A percentile compares a stretch with the other conserved stretches of the same genome.
phyloP scores from a whole-genome alignment of 2,797 vertebrate species.

The Ceyx erithaca region DNA sequence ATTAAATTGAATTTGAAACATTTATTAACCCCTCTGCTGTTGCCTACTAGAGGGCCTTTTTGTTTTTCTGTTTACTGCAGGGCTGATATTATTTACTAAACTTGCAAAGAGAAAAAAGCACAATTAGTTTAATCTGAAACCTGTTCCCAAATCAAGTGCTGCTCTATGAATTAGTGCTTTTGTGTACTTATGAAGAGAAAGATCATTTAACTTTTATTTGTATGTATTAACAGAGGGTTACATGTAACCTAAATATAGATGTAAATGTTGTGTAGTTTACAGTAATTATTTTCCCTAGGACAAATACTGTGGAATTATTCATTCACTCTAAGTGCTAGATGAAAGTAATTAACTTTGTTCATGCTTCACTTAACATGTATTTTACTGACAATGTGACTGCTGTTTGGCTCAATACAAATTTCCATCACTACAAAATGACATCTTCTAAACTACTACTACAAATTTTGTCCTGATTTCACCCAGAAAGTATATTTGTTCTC shows the following conservation, averaged over 20 bases:
- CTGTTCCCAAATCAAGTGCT: neutral
- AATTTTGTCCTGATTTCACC: neutral
- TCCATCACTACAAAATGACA: neutral
- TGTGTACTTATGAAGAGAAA: neutral
- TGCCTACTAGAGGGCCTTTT: neutral
- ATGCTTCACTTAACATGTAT: slow-evolving; percentile 15
- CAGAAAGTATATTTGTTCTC: neutral
- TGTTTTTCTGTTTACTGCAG: neutral
- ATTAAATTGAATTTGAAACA: slow-evolving; percentile 19
- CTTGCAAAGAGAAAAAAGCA: neutral
- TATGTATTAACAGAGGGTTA: neutral
- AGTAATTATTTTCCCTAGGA: slow-evolving; percentile 1
- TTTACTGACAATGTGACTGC: neutral
- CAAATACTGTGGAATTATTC: slow-evolving; percentile 18
- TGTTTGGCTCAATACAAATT: slow-evolving; percentile 46
- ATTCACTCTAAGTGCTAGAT: neutral
- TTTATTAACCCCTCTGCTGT: slow-evolving; percentile 41
- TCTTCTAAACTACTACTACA: neutral
- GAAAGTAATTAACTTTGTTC: slow-evolving; percentile 50
- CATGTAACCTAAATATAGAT: neutral
- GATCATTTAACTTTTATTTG: neutral
- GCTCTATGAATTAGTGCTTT: neutral
- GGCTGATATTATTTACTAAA: neutral
- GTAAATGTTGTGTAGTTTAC: neutral
- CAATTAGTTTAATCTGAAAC: neutral